Evolutionary conservation across 2,113 vertebrate species (phyloP), one percentile per base, ranked within the genome.

Genomic region (Macaca nemestrina): DNA sequence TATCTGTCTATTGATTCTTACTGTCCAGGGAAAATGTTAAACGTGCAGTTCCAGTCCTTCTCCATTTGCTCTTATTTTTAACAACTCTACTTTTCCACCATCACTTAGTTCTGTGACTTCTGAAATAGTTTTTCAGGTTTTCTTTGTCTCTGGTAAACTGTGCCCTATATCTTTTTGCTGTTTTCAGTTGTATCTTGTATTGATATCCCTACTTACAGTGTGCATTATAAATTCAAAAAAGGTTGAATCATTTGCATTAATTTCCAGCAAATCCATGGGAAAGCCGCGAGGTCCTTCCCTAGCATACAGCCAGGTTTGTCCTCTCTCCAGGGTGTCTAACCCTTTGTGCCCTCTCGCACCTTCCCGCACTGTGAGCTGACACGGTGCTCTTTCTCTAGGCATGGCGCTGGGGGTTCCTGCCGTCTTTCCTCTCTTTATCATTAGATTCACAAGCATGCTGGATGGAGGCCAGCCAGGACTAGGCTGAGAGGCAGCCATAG

Each of bases 41-140:
- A 43, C 0, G 32, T 10, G 8, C 40, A 5, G 52, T 6, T 35
- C 25, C 32, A 3, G 30, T 2, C 23, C 38, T 55, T 45, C 14
- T 8, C 13, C 1, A 27, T 17, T 0, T 5, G 30, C 14, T 6
- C 18, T n/a, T 2, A 4, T 16, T 16, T 22, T 48, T 12, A 13
- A 35, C n/a, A 30, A 20, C 23, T 30, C 22, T 27, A 38, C 16
- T 17, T 72, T 35, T 22, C 18, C 35, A 9, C 38, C 30, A 9
- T 61, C 38, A n/a, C 8, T 45, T 14, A 76, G 25, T 17, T 48
- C 10, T 45, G 14, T 6, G 1, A 27, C 30, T 30, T 30, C 25
- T 27, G 14, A 30, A 45, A 76, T 76, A 17, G 17, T 45, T 30
- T 45, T 45, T 48, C 25, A 16, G 43, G 27, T 76, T 30, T 43